phyloP scores from a whole-genome alignment of 2,888 invertebrate species.

The Tetropium fuscum region DNA sequence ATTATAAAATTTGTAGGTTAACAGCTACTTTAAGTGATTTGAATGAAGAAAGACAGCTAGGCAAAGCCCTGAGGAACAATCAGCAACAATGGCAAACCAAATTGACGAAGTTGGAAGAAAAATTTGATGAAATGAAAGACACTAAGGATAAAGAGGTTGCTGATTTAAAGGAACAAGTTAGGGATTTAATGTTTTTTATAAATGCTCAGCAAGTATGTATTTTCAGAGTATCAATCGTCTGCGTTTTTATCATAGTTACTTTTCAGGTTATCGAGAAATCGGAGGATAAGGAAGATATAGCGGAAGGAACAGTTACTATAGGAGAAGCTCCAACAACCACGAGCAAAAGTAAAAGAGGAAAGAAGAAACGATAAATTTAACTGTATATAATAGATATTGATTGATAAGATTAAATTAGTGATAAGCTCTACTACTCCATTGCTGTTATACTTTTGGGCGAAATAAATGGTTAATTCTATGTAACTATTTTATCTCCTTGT shows the following conservation, averaged over 20 bases:
- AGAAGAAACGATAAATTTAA: constrained; percentile 42
- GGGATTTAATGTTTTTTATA: constrained; percentile 97
- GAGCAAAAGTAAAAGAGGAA: constrained; percentile 47
- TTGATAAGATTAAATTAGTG: constrained; percentile 1
- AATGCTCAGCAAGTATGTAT: constrained; percentile 77
- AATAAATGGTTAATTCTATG: constrained; percentile 13
- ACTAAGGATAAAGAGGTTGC: constrained; percentile 75
- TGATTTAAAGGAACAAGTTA: constrained; percentile 91
- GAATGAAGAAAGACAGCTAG: constrained; percentile 87
- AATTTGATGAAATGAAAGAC: constrained; percentile 63
- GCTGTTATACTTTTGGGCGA: constrained; percentile 3
- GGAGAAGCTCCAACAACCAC: constrained; percentile 60
- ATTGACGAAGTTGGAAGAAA: constrained; percentile 70
- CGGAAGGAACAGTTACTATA: constrained; percentile 73
- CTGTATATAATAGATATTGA: neutral
- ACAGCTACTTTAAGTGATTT: constrained; percentile 77
- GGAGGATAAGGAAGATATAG: constrained; percentile 70
- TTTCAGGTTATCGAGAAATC: constrained; percentile 67
- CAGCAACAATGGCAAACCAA: constrained; percentile 80
- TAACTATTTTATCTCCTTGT: too few species aligned
- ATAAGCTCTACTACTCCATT: constrained; percentile 5
- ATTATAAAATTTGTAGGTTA: constrained; percentile 66
- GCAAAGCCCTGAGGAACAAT: constrained; percentile 80
- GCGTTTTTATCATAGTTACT: neutral
- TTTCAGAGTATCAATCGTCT: neutral